Percentiles rank a stretch among this genome's conserved stretches.
Evolutionary conservation across 2,888 invertebrate genomes (phyloP).

Genomic region (Diaphora mendica): DNA sequence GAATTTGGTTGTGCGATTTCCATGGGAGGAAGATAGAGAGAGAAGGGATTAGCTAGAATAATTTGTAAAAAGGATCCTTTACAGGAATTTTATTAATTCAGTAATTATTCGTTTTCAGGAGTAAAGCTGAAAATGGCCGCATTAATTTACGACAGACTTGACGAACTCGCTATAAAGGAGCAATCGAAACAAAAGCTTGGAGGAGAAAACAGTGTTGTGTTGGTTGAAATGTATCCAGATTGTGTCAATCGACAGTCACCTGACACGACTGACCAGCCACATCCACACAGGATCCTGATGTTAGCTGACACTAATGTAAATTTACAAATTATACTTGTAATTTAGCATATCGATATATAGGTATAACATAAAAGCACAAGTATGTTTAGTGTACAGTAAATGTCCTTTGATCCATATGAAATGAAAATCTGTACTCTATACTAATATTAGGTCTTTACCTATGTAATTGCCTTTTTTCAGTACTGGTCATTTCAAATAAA

Average conservation of each 20-base stretch:
- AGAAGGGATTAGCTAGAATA: neutral
- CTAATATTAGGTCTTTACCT: too few species aligned
- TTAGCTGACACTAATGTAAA: slow-evolving; percentile 88
- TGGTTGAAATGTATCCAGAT: slow-evolving; percentile 89
- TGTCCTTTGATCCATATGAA: neutral
- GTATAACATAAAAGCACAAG: neutral
- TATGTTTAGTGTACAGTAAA: neutral
- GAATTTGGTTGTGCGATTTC: too few species aligned
- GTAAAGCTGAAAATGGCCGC: slow-evolving; percentile 86
- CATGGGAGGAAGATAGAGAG: too few species aligned
- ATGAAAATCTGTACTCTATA: too few species aligned
- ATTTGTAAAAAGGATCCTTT: neutral
- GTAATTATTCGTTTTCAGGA: slow-evolving; percentile 70
- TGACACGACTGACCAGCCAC: slow-evolving; percentile 84
- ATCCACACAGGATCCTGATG: slow-evolving; percentile 87
- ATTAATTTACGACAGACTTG: slow-evolving; percentile 86
- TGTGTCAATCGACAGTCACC: slow-evolving; percentile 86
- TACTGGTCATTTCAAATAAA: too few species aligned
- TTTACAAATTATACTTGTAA: neutral
- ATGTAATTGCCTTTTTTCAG: too few species aligned
- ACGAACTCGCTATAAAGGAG: slow-evolving; percentile 79
- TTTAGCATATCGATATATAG: neutral
- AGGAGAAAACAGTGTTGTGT: slow-evolving; percentile 86
- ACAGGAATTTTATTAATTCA: neutral
- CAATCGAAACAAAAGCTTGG: slow-evolving; percentile 83